Conservation (phyloP, 2,113 vertebrate genomes). For the Pseudorectes ferrugineus region DNA sequence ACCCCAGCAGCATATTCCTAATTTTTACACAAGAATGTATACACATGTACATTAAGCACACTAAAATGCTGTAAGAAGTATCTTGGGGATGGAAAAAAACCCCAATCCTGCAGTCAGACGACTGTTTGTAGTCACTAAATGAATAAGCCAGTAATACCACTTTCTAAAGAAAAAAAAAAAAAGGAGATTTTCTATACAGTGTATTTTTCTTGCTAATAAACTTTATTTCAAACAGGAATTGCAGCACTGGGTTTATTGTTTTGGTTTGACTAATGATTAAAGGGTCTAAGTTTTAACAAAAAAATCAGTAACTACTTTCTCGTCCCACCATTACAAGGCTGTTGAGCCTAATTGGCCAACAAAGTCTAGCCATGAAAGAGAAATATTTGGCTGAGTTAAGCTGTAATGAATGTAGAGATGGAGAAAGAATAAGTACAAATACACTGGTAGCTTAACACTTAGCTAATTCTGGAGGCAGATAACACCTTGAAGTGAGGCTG, state of each 20-base stretch:
- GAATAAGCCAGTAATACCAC: neutral
- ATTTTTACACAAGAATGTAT: neutral
- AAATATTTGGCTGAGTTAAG: neutral
- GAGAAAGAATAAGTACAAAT: neutral
- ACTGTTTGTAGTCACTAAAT: neutral
- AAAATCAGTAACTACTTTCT: neutral
- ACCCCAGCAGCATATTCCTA: neutral
- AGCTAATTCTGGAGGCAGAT: neutral
- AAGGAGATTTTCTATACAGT: neutral
- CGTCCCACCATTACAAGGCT: neutral
- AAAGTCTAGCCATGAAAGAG: neutral
- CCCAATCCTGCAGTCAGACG: neutral
- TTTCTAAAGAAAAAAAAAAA: neutral
- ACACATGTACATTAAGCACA: neutral
- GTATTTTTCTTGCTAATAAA: neutral
- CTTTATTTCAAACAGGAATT: neutral
- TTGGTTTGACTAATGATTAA: neutral
- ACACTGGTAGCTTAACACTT: neutral
- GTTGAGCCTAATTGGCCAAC: neutral
- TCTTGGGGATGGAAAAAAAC: neutral
- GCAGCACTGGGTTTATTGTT: neutral
- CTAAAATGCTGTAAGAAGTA: neutral
- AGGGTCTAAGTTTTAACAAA: neutral
- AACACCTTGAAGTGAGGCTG: neutral
- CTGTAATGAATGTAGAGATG: neutral